Evolutionary conservation across 2,888 invertebrate genomes (phyloP).

Genomic region (Scaptodrosophila latifasciaeformis): DNA sequence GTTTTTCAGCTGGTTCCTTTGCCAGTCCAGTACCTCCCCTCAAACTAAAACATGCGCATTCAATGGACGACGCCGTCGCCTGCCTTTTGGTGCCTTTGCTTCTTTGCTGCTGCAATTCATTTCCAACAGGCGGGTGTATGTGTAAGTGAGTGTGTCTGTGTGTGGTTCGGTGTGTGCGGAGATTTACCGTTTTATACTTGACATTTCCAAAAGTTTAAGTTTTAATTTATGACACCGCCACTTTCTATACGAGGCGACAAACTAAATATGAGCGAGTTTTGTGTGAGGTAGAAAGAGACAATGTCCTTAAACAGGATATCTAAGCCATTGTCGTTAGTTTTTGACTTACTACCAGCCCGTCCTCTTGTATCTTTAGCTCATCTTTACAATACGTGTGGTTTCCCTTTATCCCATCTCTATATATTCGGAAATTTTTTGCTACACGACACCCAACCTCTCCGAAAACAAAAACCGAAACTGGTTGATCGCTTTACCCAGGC

Average conservation of each 20-base stretch:
- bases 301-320: conserved; percentile 61
- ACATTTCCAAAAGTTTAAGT: conserved; percentile 76
- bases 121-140: conserved; percentile 43
- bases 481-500: too few relatives aligned
- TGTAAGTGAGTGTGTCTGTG: conserved; percentile 28
- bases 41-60: conserved; percentile 65
- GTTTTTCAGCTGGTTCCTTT: conserved; percentile 44
- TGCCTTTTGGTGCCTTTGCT: neutral
- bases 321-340: conserved; percentile 58
- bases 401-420: neutral
- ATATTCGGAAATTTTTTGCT: neutral
- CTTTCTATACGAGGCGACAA: conserved; percentile 70
- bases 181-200: conserved; percentile 76
- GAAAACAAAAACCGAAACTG: too few relatives aligned
- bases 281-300: conserved; percentile 6
- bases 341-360: conserved; percentile 22
- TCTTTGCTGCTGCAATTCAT: conserved; percentile 61
- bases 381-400: conserved; percentile 31
- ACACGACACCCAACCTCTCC: too few relatives aligned
- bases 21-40: conserved; percentile 17
- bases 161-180: conserved; percentile 63
- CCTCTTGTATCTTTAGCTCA: conserved; percentile 32
- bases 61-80: conserved; percentile 41
- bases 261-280: conserved; percentile 60
- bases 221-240: conserved; percentile 75